These are phyloP conservation scores for Apteryx mantelli DNA, from an alignment of 2,113 vertebrate genomes.

Conservation along the genomic window DNA sequence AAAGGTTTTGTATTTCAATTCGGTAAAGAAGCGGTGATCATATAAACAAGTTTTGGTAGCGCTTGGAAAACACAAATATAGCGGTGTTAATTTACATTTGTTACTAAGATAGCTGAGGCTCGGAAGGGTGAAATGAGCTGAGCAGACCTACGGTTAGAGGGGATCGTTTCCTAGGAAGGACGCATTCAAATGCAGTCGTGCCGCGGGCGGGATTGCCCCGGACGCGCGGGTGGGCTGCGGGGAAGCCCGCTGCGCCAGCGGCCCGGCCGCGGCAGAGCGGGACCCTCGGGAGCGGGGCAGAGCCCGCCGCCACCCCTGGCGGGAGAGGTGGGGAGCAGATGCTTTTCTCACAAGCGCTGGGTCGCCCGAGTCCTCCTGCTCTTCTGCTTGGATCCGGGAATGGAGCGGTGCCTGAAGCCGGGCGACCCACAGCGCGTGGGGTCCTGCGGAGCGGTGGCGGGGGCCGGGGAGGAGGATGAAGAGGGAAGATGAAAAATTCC, in stretches of 20 bases:
- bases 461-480: background rate
- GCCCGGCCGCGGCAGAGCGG: no score
- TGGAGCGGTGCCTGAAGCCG: background rate
- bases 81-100: background rate
- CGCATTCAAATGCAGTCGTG: no score
- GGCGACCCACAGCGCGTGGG: background rate
- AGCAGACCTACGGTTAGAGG: no score
- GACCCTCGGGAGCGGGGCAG: no score
- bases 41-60: background rate
- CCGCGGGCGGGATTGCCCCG: no score
- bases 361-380: background rate
- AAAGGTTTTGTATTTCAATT: fast-evolving
- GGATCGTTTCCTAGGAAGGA: no score
- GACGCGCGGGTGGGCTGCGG: background rate
- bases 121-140: no score
- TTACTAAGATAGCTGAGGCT: background rate
- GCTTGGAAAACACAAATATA: background rate
- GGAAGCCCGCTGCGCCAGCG: background rate
- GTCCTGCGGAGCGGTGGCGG: background rate
- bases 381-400: background rate
- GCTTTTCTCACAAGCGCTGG: no score
- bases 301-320: no score
- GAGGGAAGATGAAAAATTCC: background rate
- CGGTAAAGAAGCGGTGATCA: background rate
- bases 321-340: no score